Evolutionary conservation across 2,797 vertebrate genomes (phyloP).

Genomic region (Etheostoma perlongum): DNA sequence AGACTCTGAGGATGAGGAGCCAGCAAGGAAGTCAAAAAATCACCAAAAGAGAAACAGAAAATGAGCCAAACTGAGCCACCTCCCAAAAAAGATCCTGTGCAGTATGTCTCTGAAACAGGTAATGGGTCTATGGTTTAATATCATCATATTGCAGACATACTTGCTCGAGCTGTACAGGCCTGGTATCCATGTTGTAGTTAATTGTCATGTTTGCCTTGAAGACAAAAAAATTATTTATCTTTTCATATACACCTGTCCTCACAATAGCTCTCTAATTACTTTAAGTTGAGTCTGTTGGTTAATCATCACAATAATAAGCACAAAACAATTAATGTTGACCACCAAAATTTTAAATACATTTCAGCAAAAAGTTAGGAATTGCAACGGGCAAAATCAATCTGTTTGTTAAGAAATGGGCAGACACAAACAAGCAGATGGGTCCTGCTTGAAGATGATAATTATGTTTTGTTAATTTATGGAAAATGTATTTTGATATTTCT

Average conservation of each 20-base stretch:
- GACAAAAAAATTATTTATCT: background rate
- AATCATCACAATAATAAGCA: background rate
- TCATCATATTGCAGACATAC: background rate
- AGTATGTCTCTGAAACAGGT: conserved; percentile 96
- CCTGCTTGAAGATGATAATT: background rate
- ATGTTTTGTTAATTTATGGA: background rate
- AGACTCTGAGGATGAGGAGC: conserved; percentile 91
- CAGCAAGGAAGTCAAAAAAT: conserved; percentile 86
- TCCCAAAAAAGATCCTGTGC: conserved; percentile 88
- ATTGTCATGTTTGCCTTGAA: background rate
- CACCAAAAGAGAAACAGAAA: conserved; percentile 79
- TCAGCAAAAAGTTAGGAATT: background rate
- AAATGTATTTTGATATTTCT: background rate
- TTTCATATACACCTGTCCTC: background rate
- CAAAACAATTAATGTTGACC: background rate
- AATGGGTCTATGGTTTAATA: conserved; percentile 32
- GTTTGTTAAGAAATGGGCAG: background rate
- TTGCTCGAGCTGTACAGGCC: background rate
- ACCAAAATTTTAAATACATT: background rate
- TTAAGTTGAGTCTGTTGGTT: background rate
- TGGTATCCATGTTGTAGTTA: background rate
- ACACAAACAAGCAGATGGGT: background rate
- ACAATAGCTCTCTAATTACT: background rate
- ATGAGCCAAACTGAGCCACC: conserved; percentile 72
- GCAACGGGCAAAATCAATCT: background rate